Evolutionary conservation across 2,888 invertebrate genomes (phyloP).

Genomic region (Sericinus montela): DNA sequence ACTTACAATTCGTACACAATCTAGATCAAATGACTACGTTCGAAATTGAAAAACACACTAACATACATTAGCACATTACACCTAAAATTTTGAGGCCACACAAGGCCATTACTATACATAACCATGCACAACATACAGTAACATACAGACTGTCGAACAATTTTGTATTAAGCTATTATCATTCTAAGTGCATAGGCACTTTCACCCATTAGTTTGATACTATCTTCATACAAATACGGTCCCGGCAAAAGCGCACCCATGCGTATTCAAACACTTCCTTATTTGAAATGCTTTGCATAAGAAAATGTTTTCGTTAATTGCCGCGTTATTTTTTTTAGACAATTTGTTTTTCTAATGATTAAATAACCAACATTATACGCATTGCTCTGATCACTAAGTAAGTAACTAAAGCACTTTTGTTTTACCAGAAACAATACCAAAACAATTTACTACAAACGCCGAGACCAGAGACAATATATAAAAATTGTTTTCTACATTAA

Average conservation of each 20-base stretch:
- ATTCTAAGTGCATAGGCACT: conserved; percentile 35
- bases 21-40: too few species aligned
- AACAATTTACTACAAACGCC: too few species aligned
- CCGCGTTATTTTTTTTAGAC: not conserved
- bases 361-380: too few species aligned
- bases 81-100: conserved; percentile 3
- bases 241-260: conserved; percentile 18
- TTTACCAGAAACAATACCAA: too few species aligned
- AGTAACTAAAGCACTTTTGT: too few species aligned
- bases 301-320: conserved; percentile 9
- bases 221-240: conserved; percentile 31
- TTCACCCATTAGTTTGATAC: conserved; percentile 34
- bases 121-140: not conserved
- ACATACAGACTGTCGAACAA: not conserved
- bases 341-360: too few species aligned
- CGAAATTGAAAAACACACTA: conserved; percentile 9
- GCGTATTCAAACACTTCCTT: conserved; percentile 35
- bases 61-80: not conserved
- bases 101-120: not conserved
- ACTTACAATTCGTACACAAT: too few species aligned
- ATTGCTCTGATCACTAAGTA: too few species aligned
- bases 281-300: conserved; percentile 30
- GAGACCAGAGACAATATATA: too few species aligned
- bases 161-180: conserved; percentile 20
- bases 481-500: too few species aligned